Evolutionary conservation across 2,888 invertebrate species (phyloP), one percentile per base, ranked within the genome.

Genomic region (Scaptomyza parva): DNA sequence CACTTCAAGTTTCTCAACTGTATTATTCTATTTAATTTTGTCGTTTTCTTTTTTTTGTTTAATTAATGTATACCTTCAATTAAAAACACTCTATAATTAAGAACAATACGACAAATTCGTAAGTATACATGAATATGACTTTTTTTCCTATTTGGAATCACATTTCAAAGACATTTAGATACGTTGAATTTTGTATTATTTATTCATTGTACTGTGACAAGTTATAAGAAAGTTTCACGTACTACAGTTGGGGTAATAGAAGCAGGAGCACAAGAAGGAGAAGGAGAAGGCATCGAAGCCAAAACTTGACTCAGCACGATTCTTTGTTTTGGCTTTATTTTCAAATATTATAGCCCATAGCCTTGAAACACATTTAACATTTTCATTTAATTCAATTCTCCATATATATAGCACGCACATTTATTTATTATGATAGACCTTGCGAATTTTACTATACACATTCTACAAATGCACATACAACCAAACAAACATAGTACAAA

Each of bases 331-430:
- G 78, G 72, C 76, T 67, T 67, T 68, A 26, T 43, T 43, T 60
- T 45, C 17, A 20, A 61, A 58, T 66, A 35, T 60, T 77, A 51
- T 55, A 45, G 2, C 6, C 33, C 63, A 45, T 60, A 83, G 81
- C 81, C 81, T 81, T 81, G 81, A 86, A 86, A 80, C 78, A 84
- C 74, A 70, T 78, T 70, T 67, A 62, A 68, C 61, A 83, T 73
- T 70, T 70, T 80, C 20, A 63, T 61, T 80, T 68, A 67, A 30
- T 58, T 48, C 43, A 59, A 66, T 75, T 63, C 18, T 47, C 39
- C 57, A 44, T 48, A 52, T 43, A 44, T 48, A 52, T 43, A 67
- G 59, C 66, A 67, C 77, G 68, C 41, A 17, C 39, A 52, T 59
- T 61, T 60, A 44, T 55, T 50, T 73, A 52, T 52, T 50, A 28